These are phyloP conservation scores for Eueremaeus valkanovi DNA, from an alignment of 2,888 invertebrate genomes.

Conservation along the genomic window DNA sequence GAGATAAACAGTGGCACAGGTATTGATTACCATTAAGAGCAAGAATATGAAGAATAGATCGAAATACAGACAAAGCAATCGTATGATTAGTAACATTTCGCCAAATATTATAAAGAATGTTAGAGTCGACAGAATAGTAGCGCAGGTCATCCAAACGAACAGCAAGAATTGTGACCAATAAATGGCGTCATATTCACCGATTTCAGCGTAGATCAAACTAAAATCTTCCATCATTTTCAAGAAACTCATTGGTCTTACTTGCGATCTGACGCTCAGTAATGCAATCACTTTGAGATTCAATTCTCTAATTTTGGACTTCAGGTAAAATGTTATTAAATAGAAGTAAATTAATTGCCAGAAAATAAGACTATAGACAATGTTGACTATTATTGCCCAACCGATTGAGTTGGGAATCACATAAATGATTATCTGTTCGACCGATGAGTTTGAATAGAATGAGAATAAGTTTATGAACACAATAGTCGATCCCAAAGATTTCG, in stretches of 20 bases:
- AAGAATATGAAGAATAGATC: background rate
- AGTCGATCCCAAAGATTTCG: background rate
- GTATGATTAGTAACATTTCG: background rate
- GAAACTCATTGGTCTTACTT: background rate
- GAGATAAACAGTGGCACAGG: constrained; percentile 3
- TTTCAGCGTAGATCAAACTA: background rate
- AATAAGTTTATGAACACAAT: background rate
- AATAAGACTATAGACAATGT: background rate
- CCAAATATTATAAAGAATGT: background rate
- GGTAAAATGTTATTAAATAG: constrained; percentile 8
- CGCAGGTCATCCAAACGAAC: background rate
- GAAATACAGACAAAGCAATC: background rate
- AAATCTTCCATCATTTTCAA: background rate
- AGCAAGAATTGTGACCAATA: background rate
- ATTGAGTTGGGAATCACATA: background rate
- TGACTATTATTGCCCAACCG: background rate
- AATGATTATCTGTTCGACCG: background rate
- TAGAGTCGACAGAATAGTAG: background rate
- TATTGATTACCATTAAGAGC: background rate
- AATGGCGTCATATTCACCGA: background rate
- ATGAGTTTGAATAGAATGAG: background rate
- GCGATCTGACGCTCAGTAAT: background rate
- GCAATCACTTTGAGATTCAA: background rate
- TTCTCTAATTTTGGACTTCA: constrained; percentile 12
- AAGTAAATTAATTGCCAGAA: constrained; percentile 23